Evolutionary conservation across 2,797 vertebrate genomes (phyloP), one percentile per base, ranked within the genome.

Genomic region (Lagorchestes hirsutus): DNA sequence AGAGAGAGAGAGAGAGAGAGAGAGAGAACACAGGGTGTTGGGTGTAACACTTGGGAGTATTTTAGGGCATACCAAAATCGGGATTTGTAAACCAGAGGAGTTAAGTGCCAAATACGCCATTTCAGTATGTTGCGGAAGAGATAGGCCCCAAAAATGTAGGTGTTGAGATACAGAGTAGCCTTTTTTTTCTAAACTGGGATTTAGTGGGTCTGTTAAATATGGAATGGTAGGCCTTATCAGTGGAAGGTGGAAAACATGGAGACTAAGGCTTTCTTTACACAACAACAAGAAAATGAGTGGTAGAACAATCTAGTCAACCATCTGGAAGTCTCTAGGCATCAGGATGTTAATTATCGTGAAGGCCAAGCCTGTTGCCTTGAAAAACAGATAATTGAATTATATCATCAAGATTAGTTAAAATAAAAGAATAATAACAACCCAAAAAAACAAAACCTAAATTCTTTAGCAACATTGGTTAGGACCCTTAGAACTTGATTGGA

Each of bases 301-400:
- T 96, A 52, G 91, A 92, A 93, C 90, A n/a, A 54, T 31, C 94
- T 54, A 55, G 40, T 95, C 92, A 96, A 50, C 91, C 55, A 62
- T 93, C 55, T 91, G 74, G 24, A 87, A 74, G 28, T 93, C 92
- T 94, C 55, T 54, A 96, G 91, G 92, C 24, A 31, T 92, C 67
- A 95, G 58, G 29, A 93, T 91, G 93, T 94, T 94, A 96, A 92
- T 96, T 94, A 95, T 95, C 92, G 54, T 31, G 28, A 94, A 95
- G 91, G 92, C 92, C 34, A n/a, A 96, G 4, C 90, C 67, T 96
- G 55, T 97, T 96, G 95, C 91, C 55, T 96, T 95, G 92, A 92
- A 92, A 94, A 96, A 94, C 91, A 93, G 96, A 92, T 90, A 16
- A 95, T 93, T 96, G 91, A 96, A 93, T 96, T 96, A 74, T 96